Conservation (phyloP, 2,797 vertebrate genomes). For the Aphelocoma californica region DNA sequence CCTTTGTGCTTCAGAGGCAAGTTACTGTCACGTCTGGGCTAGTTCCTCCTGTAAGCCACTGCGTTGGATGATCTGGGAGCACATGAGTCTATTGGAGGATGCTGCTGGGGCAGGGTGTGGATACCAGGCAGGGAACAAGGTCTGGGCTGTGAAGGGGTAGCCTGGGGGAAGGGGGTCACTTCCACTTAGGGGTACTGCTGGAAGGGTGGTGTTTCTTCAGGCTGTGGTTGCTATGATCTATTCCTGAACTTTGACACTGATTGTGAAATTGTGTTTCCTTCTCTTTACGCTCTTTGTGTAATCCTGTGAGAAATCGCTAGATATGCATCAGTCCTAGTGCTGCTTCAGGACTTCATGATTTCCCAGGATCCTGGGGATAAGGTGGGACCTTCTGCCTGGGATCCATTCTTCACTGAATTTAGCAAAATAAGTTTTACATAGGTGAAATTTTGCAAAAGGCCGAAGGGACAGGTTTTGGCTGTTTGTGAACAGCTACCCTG, state of each 20-base stretch:
- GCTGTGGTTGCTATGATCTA: not conserved
- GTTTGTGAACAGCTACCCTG: not conserved
- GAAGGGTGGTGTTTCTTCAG: not conserved
- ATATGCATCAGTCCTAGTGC: not conserved
- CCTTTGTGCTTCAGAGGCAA: not conserved
- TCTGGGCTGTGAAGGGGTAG: not conserved
- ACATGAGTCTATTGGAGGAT: rapidly evolving
- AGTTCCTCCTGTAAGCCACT: not conserved
- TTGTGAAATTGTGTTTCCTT: not conserved
- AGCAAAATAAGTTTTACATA: not conserved
- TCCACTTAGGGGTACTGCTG: not conserved
- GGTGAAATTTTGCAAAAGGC: not conserved
- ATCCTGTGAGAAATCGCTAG: not conserved
- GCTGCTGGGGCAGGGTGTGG: not conserved
- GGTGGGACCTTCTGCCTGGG: not conserved
- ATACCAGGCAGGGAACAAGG: not conserved
- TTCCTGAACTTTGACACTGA: not conserved
- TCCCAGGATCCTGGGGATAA: not conserved
- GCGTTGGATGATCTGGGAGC: not conserved
- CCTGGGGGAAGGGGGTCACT: not conserved
- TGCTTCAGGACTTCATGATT: not conserved
- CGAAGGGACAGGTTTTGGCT: not conserved
- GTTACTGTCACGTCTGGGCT: not conserved
- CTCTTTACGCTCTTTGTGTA: not conserved
- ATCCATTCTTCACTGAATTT: not conserved